phyloP scores from a whole-genome alignment of 2,888 invertebrate genomes.

The Eupithecia pulchellata region DNA sequence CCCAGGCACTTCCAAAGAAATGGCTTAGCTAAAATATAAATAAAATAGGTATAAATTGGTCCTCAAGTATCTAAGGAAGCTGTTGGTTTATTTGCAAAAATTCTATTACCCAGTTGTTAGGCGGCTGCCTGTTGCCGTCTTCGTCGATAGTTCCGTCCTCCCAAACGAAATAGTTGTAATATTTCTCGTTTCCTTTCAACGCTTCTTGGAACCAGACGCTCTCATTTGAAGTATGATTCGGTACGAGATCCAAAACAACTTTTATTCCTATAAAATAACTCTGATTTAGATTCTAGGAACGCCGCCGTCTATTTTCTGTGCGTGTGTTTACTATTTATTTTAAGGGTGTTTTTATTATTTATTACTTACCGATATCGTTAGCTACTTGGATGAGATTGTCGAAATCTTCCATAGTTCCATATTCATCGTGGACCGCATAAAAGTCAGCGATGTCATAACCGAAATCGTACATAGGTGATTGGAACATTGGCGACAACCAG shows the following conservation, averaged over 20 bases:
- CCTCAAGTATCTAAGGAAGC: neutral
- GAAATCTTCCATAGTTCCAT: constrained; percentile 90
- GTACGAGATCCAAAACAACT: constrained; percentile 88
- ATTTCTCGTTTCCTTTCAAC: constrained; percentile 84
- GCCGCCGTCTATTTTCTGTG: neutral
- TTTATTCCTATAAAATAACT: constrained; percentile 72
- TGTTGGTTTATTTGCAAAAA: constrained; percentile 5
- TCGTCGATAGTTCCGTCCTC: constrained; percentile 80
- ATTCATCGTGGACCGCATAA: constrained; percentile 88
- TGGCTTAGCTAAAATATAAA: constrained; percentile 72
- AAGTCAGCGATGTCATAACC: constrained; percentile 93
- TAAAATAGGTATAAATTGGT: neutral
- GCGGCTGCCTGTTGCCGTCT: constrained; percentile 82
- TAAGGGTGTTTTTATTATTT: neutral
- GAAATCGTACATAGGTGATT: constrained; percentile 91
- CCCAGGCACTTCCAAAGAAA: constrained; percentile 90
- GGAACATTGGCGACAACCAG: constrained; percentile 90
- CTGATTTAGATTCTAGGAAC: constrained; percentile 17
- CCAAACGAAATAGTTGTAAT: constrained; percentile 91
- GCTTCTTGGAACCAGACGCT: constrained; percentile 94
- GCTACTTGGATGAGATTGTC: constrained; percentile 83
- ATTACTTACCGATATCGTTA: constrained; percentile 72
- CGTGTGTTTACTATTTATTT: too few relatives aligned
- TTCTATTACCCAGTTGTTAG: constrained; percentile 89
- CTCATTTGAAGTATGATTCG: constrained; percentile 91